Percentiles rank a stretch among this genome's conserved stretches.
phyloP scores from a whole-genome alignment of 2,888 invertebrate genomes.

The Didymodactylos carnosus region DNA sequence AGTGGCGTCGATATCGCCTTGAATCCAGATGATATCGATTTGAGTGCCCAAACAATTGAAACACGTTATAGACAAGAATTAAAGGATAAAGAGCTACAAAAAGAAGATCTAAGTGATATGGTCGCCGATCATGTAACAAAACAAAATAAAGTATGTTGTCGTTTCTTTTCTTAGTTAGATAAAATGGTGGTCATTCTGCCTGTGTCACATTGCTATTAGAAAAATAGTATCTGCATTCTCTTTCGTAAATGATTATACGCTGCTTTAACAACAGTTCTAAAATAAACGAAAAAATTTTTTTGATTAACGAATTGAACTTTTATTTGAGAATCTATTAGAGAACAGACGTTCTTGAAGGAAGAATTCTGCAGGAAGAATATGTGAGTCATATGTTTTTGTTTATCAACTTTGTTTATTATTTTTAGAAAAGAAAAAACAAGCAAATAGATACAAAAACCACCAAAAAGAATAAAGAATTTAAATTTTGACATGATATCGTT shows the following conservation, averaged over 20 bases:
- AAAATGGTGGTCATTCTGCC: too few species aligned
- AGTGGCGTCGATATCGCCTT: conserved; percentile 50
- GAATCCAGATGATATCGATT: conserved; percentile 86
- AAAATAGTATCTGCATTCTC: too few species aligned
- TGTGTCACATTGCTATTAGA: too few species aligned
- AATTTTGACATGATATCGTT: background rate
- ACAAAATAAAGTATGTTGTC: background rate
- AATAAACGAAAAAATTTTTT: too few species aligned
- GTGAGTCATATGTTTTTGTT: too few species aligned
- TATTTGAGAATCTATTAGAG: too few species aligned
- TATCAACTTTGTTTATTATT: background rate
- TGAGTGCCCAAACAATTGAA: conserved; percentile 77
- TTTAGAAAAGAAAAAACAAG: background rate
- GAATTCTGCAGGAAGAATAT: too few species aligned
- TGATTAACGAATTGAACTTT: too few species aligned
- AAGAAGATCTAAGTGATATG: background rate
- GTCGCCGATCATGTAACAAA: background rate
- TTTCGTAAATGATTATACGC: too few species aligned
- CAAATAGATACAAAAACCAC: background rate
- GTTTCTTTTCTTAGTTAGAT: too few species aligned
- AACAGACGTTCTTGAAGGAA: too few species aligned
- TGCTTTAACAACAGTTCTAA: too few species aligned
- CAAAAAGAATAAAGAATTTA: background rate
- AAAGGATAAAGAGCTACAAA: background rate
- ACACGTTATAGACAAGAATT: conserved; percentile 17